Percentiles rank a stretch among this genome's conserved stretches.
phyloP scores from a whole-genome alignment of 2,797 vertebrate species.

The Rhinichthys osculus region DNA sequence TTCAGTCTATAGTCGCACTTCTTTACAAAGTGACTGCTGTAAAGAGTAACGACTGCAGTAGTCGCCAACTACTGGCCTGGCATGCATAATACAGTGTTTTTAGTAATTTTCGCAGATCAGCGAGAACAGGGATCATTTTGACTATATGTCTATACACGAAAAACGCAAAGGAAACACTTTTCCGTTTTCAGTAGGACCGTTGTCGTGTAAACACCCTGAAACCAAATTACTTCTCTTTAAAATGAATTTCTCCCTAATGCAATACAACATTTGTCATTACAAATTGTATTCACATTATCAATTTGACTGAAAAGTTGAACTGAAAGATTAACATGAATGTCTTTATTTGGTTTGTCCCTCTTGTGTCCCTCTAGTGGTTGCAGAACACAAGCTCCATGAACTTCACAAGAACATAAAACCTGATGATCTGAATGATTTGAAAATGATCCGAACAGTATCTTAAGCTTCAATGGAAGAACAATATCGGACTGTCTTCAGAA shows the following conservation, averaged over 20 bases:
- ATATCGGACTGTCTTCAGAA: background rate
- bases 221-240: too few species aligned
- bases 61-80: background rate
- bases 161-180: background rate
- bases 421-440: background rate
- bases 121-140: background rate
- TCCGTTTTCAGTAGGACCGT: background rate
- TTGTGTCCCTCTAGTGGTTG: too few species aligned
- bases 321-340: too few species aligned
- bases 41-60: too few species aligned
- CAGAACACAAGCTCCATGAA: background rate
- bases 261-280: too few species aligned
- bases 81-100: background rate
- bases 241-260: too few species aligned
- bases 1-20: background rate
- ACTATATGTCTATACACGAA: background rate
- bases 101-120: background rate
- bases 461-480: background rate
- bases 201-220: background rate
- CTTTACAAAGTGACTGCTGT: background rate
- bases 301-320: too few species aligned
- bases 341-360: too few species aligned
- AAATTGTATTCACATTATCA: too few species aligned
- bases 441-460: background rate
- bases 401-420: too few species aligned